These are phyloP conservation scores for Erythrolamprus reginae DNA, from an alignment of 2,113 vertebrate genomes.

Conservation along the genomic window DNA sequence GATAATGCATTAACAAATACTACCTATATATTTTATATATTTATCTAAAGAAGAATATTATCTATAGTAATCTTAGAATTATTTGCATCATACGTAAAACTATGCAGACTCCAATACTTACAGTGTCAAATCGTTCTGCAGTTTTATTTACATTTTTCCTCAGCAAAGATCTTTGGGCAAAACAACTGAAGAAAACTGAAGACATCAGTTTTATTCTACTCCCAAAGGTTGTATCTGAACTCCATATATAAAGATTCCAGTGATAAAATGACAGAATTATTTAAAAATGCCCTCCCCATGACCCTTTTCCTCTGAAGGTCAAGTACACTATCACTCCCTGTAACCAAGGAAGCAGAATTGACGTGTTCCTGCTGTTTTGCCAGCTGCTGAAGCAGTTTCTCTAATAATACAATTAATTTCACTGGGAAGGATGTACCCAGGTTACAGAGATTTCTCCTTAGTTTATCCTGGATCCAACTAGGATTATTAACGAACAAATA, in stretches of 20 bases:
- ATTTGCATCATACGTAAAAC: constrained; percentile 17
- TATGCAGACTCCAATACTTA: constrained; percentile 42
- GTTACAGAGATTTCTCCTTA: constrained; percentile 22
- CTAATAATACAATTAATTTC: constrained; percentile 53
- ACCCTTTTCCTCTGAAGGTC: constrained; percentile 69
- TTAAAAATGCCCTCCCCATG: constrained; percentile 59
- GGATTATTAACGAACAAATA: neutral
- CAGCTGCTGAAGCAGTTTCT: constrained; percentile 58
- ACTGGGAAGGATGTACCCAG: constrained; percentile 25
- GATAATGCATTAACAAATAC: constrained; percentile 10
- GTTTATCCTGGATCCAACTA: neutral
- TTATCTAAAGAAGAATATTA: neutral
- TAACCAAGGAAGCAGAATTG: constrained; percentile 65
- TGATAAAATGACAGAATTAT: constrained; percentile 43
- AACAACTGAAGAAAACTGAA: constrained; percentile 24
- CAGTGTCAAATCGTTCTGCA: constrained; percentile 47
- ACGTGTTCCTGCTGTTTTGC: constrained; percentile 50
- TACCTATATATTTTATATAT: neutral
- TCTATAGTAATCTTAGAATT: neutral
- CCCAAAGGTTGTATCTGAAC: constrained; percentile 32
- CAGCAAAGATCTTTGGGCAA: constrained; percentile 41
- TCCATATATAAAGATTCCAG: constrained; percentile 40
- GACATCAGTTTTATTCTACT: constrained; percentile 21
- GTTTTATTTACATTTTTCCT: constrained; percentile 56
- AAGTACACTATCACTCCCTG: constrained; percentile 62